Evolutionary conservation across 2,888 invertebrate species (phyloP), one percentile per base, ranked within the genome.

Genomic region (Bembecia ichneumoniformis): DNA sequence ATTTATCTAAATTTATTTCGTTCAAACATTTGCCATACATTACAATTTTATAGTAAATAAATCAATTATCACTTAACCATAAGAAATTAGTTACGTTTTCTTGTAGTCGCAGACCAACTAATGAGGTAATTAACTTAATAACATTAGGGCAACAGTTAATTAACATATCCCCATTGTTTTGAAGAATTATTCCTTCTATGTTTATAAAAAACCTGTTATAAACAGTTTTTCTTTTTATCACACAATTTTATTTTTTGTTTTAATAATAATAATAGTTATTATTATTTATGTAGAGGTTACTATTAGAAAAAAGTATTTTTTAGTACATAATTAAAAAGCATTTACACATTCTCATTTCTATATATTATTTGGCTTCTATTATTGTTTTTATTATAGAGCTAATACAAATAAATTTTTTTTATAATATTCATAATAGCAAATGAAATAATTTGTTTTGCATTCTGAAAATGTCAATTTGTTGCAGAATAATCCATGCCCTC

Each of bases 401-500:
- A 7, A 20, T 20, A 5, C 5, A 3, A 28, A 7, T 28, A 28
- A 28, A 0, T 28, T 28, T 9, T 28, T 40, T 13, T 40, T 40
- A 11, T 40, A 5, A 9, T 28, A 28, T 28, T 28, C 2, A 40
- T 13, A 36, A 11, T 15, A 36, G 35, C 15, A 47, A 35, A 34
- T 47, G 35, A 16, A 15, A 14, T 40, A 40, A 7, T 7, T 40
- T n/a, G 40, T 14, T 40, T 40, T 40, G n/a, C 14, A 13, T 13
- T 13, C 3, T 40, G 40, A n/a, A 40, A 40, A 13, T 9, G 3
- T 10, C 40, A 40, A 14, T 46, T 51, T 55, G 59, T 91, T 91
- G 46, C 88, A 94, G 93, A 92, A 91, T 71, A 94, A 94, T 81
- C 94, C 94, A 66, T 94, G 94, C 77, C 92, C 93, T 71, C 94